These are phyloP conservation scores for Tenthredo notha DNA, from an alignment of 2,888 invertebrate genomes.

Conservation along the genomic window DNA sequence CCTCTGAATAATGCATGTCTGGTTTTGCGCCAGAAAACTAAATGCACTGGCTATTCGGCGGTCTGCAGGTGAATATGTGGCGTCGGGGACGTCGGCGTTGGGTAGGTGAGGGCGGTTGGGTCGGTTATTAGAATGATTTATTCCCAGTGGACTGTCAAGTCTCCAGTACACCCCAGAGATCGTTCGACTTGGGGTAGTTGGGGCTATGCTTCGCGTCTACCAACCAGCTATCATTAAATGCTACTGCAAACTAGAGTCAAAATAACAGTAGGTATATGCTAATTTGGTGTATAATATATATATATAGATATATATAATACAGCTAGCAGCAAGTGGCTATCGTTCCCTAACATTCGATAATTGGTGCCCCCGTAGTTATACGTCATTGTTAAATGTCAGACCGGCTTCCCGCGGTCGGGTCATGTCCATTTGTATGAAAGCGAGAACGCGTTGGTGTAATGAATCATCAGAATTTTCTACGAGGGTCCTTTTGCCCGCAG, in stretches of 20 bases:
- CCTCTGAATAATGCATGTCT: slow-evolving; percentile 74
- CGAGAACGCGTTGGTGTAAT: slow-evolving; percentile 42
- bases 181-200: slow-evolving; percentile 28
- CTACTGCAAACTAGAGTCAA: slow-evolving; percentile 62
- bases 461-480: slow-evolving; percentile 43
- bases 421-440: slow-evolving; percentile 20
- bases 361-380: slow-evolving; percentile 67
- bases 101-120: not conserved
- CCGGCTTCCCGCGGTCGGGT: slow-evolving; percentile 21
- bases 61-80: slow-evolving; percentile 73
- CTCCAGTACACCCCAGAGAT: slow-evolving; percentile 40
- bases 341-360: slow-evolving; percentile 66
- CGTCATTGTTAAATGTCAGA: slow-evolving; percentile 59
- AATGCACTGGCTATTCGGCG: slow-evolving; percentile 65
- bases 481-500: not conserved
- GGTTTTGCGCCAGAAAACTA: slow-evolving; percentile 64
- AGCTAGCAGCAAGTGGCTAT: slow-evolving; percentile 57
- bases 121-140: slow-evolving; percentile 75
- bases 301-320: too few species aligned
- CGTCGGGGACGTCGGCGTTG: not conserved
- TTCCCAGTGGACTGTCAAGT: slow-evolving; percentile 65
- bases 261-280: slow-evolving; percentile 64
- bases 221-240: slow-evolving; percentile 64
- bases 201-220: not conserved
- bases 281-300: slow-evolving; percentile 20